Evolutionary conservation across 2,797 vertebrate genomes (phyloP).

Genomic region (Pachyuromys duprasi): DNA sequence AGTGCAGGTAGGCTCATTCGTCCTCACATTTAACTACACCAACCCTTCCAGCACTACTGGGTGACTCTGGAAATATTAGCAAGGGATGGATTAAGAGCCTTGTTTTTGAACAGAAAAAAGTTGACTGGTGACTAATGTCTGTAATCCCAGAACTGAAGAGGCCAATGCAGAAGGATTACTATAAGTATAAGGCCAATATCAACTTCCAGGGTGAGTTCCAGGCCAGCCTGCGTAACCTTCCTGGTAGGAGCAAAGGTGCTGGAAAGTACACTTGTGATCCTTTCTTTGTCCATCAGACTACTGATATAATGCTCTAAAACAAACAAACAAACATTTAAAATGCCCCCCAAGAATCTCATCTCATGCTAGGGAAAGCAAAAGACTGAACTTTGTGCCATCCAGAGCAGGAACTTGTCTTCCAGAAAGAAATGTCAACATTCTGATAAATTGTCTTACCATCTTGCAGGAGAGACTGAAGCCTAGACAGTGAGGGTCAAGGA

Average conservation of each 20-base stretch:
- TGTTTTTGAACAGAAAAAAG: neutral
- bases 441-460: neutral
- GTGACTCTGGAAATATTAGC: neutral
- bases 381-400: too few relatives aligned
- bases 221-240: neutral
- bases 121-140: neutral
- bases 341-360: neutral
- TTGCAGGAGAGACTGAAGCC: neutral
- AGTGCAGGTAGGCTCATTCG: neutral
- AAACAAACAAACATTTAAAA: neutral
- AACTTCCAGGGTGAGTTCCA: neutral
- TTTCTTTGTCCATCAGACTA: neutral
- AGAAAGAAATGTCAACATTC: neutral
- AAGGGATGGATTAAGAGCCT: neutral
- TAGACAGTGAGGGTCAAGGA: neutral
- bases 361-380: neutral
- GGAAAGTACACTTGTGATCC: neutral
- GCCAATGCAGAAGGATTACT: neutral
- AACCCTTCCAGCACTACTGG: neutral
- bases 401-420: neutral
- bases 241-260: neutral
- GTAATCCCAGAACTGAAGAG: neutral
- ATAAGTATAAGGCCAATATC: neutral
- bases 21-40: neutral
- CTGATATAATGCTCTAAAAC: neutral